Percentiles rank a stretch among this genome's conserved stretches.
phyloP scores from a whole-genome alignment of 2,888 invertebrate species.

The Microchrysa polita region DNA sequence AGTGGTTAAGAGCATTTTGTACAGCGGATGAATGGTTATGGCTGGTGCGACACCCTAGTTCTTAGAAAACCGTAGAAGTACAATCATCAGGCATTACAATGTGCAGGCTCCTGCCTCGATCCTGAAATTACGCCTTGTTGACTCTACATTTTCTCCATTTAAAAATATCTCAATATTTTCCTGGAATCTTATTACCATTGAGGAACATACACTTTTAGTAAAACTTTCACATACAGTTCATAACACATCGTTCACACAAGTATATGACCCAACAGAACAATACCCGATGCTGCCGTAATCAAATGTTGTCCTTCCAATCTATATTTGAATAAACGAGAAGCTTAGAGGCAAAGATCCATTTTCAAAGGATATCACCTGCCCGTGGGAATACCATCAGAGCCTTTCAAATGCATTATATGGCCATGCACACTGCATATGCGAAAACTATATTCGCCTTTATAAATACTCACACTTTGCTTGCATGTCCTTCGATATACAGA shows the following conservation, averaged over 20 bases:
- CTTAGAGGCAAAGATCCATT: slow-evolving; percentile 34
- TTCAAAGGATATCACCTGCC: slow-evolving; percentile 43
- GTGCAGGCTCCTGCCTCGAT: too few relatives aligned
- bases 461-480: not conserved
- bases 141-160: too few relatives aligned
- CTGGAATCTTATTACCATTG: too few relatives aligned
- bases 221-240: not conserved
- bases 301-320: not conserved
- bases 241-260: not conserved
- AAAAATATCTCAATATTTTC: too few relatives aligned
- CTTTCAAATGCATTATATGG: slow-evolving; percentile 36
- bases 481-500: not conserved
- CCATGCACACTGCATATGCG: too few relatives aligned
- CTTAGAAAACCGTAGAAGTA: too few relatives aligned
- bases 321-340: slow-evolving; percentile 30
- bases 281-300: not conserved
- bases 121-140: too few relatives aligned
- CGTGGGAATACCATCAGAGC: slow-evolving; percentile 33
- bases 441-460: not conserved
- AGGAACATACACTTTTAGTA: too few relatives aligned
- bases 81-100: too few relatives aligned
- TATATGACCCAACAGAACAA: not conserved
- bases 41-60: too few relatives aligned
- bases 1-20: too few relatives aligned
- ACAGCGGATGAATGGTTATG: too few relatives aligned